Base-by-base conservation (phyloP, 2,797 vertebrate genomes). In the Diplodus sargus region DNA sequence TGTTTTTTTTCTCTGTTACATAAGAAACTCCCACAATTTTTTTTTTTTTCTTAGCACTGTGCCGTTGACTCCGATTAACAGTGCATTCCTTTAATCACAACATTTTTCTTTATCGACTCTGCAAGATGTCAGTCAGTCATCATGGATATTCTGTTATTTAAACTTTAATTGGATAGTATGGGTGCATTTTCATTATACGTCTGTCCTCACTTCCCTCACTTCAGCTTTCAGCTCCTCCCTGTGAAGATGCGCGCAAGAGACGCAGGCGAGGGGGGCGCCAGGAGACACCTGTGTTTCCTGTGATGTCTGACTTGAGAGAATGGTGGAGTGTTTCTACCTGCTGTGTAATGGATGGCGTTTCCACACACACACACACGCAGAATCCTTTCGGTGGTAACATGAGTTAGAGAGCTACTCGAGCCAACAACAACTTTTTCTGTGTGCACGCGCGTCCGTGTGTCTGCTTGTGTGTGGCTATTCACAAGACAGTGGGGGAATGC, bases 401-500 rank as follows among this genome's bases (percentile, higher is more conserved):
- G 49, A 23, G 53, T 70, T 52, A 28, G 34, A 69, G 43, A 72
- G 76, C 57, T 23, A 17, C 61, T 34, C 13, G 1, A 6, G 53
- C 54, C 28, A 8, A 23, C 8, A 2, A 28, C 52, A 45, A 75
- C 49, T 82, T 78, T 61, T 47, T 16, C 9, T 74, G 69, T 80
- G 53, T 53, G 47, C 23, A 39, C 60, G 20, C 72, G 13, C 30
- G 73, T 69, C 30, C 62, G 63, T 42, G 69, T 69, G 43, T 68
- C 22, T 79, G 11, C 25, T 10, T 30, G 25, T 56, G 60, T 83
- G 84, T 48, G 76, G 56, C 64, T 75, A 57, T 81, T 87, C 56
- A 84, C 89, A 79, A 87, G 88, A 88, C 74, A 76, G 86, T 84
- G 58, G 78, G 85, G 85, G 85, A 85, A 85, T 70, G 77, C 83